phyloP scores from a whole-genome alignment of 2,888 invertebrate genomes.

The Drosophila diplacantha region DNA sequence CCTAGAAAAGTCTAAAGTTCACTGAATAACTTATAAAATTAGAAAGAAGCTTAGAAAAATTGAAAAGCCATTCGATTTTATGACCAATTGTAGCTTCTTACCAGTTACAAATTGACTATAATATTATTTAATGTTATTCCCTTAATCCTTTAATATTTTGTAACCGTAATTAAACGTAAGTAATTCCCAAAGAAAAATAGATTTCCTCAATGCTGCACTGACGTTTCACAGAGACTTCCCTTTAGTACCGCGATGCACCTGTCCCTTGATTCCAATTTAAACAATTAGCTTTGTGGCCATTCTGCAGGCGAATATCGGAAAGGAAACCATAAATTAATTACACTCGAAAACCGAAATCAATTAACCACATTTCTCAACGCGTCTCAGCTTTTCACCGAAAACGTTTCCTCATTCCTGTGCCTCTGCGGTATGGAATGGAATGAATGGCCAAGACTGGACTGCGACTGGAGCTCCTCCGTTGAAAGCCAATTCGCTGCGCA shows the following conservation, averaged over 20 bases:
- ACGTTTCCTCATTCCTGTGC: conserved; percentile 68
- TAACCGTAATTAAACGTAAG: no score
- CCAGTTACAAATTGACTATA: no score
- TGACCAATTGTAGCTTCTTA: no score
- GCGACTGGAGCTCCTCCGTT: conserved; percentile 38
- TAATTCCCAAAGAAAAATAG: neutral
- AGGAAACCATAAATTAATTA: conserved; percentile 45
- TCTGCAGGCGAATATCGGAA: conserved; percentile 17
- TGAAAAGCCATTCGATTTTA: neutral
- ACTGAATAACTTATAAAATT: neutral
- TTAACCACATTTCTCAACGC: conserved; percentile 72
- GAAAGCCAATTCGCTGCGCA: conserved; percentile 66
- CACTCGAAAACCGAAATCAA: conserved; percentile 54
- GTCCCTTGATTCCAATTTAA: conserved; percentile 22
- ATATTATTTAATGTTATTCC: neutral
- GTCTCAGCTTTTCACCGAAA: conserved; percentile 68
- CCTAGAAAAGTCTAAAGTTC: neutral
- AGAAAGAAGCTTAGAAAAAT: neutral
- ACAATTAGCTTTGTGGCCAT: conserved; percentile 15
- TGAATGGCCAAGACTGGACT: conserved; percentile 16
- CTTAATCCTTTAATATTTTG: no score
- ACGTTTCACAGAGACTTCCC: neutral
- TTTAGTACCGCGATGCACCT: conserved; percentile 2
- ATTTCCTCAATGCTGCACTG: neutral
- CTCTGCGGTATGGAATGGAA: conserved; percentile 18